Evolutionary conservation across 2,888 invertebrate genomes (phyloP), one percentile per base, ranked within the genome.

Genomic region (Cephus pygmeus): DNA sequence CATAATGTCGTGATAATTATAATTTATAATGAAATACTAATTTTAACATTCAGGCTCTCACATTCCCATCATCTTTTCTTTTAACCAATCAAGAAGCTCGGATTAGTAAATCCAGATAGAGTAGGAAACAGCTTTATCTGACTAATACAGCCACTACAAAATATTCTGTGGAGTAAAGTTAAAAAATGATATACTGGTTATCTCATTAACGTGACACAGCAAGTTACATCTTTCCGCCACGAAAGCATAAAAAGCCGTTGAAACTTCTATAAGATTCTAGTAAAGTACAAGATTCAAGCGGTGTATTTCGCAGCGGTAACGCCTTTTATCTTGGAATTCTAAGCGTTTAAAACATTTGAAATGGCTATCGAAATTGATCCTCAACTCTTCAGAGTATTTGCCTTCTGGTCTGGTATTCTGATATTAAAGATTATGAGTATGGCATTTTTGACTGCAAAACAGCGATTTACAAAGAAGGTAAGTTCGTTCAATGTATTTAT

Each of bases 381-480:
- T 33, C 6, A 71, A 71, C 23, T 71, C 31, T 71, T 71, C 33
- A 12, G 3, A 12, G 71, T 71, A 2, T 87, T 85, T 56, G 84
- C 80, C 3, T 86, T 82, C 80, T 87, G 86, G 86, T 76, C 80
- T 6, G 79, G 82, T 33, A 80, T 84, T 11, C 35, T 85, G 36
- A 75, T 82, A 6, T 69, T 84, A 4, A 87, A 87, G 80, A 76
- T 85, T 23, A 11, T 85, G 40, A 77, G 80, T 23, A 81, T 83
- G 82, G 79, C 79, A 11, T 76, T 81, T 12, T 73, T 87, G 36
- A 85, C 81, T 33, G 85, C 80, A 11, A 79, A 81, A 56, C 77
- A 82, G 34, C 75, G 86, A 76, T 84, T 83, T 73, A 34, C n/a
- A 15, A 87, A 85, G 80, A 78, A 76, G 81, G 86, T 87, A 76